Evolutionary conservation across 2,888 invertebrate genomes (phyloP), one percentile per base, ranked within the genome.

Genomic region (Andricus curvator): DNA sequence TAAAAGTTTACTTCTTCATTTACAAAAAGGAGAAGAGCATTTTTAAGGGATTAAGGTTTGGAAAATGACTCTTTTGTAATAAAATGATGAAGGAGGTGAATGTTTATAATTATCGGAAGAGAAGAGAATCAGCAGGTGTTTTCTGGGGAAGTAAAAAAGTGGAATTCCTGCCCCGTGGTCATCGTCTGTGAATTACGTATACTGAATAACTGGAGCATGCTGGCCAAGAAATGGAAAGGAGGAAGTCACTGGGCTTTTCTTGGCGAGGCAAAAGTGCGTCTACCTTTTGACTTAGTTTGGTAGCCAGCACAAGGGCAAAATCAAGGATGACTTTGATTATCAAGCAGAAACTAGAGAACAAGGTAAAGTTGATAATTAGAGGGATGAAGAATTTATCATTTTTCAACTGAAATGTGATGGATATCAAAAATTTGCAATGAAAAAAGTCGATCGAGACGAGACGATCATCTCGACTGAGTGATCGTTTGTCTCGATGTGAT

Each of bases 171-270:
- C 37, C 37, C 11, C 4, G 22, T 22, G n/a, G 33, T n/a, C 37
- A 66, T 37, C 37, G 17, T 29, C 37, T 33, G n/a, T 9, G 37
- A 37, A 66, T 66, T 66, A 66, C 33, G 66, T 66, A 33, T 66
- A 66, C 20, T 65, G 33, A 66, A n/a, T 37, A 66, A 66, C 37
- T 66, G 20, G 66, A n/a, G 37, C 66, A 66, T 66, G 37, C 29
- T 37, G 66, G 2, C 37, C 33, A 37, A 66, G 29, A 66, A 66
- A 66, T 66, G 33, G 66, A 66, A 66, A 66, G 20, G n/a, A 66
- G 37, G 66, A 37, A 66, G 66, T 37, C n/a, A 66, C 0, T 37
- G 33, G 3, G 33, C 11, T 66, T 37, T 66, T 37, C 37, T 66
- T 37, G 11, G 37, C 4, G 29, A 33, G n/a, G 4, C 17, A 66